Conservation (phyloP, 2,797 vertebrate genomes). For the Tapirus indicus region DNA sequence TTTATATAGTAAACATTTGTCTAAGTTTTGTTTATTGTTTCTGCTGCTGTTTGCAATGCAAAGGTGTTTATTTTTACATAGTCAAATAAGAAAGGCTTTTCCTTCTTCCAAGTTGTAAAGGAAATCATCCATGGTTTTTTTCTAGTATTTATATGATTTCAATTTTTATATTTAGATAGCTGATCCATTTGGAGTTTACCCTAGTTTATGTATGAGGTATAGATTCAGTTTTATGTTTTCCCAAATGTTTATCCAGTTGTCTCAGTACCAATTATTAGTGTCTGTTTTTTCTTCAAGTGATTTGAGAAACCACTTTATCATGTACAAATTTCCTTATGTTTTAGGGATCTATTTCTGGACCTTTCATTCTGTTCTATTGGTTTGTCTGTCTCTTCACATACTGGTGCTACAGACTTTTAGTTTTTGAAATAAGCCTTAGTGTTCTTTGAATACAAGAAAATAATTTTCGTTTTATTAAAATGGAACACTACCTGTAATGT, state of each 20-base stretch:
- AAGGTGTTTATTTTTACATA: neutral
- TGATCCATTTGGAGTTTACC: neutral
- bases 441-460: slow-evolving; percentile 8
- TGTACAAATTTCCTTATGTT: neutral
- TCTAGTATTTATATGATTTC: neutral
- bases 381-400: neutral
- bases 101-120: neutral
- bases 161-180: neutral
- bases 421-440: slow-evolving; percentile 8
- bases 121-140: neutral
- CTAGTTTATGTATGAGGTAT: neutral
- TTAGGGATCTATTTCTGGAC: neutral
- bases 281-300: neutral
- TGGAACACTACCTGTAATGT: neutral
- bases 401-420: neutral
- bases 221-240: neutral
- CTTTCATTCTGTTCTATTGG: neutral
- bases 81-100: neutral
- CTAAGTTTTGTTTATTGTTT: neutral
- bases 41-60: neutral
- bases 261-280: neutral
- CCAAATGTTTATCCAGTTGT: neutral
- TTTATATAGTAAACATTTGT: neutral
- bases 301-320: neutral
- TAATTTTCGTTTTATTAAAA: slow-evolving; percentile 44